Evolutionary conservation across 2,888 invertebrate species (phyloP), one percentile per base, ranked within the genome.

Genomic region (Drosophila koepferae): DNA sequence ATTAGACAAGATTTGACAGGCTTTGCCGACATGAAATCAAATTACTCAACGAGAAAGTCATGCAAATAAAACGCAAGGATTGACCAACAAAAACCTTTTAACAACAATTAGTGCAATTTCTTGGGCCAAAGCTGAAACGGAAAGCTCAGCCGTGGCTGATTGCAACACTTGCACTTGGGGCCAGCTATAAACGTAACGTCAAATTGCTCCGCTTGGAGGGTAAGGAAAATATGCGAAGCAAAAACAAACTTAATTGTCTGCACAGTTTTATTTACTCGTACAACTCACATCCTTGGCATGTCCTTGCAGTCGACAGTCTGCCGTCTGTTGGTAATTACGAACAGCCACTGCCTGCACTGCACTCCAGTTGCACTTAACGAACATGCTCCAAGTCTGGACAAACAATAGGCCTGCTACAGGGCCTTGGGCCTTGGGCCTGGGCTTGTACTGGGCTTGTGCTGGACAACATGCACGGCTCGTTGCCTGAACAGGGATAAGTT

Each of bases 231-330:
- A 87, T 79, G 76, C 58, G 56, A 56, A 65, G 49, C 69, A 67
- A 83, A 86, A 84, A 79, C 84, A 85, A 86, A 87, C 85, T 87
- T 80, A 86, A 86, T 87, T 86, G 86, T 86, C 86, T 86, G 86
- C 71, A 55, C 74, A 83, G 75, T 87, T 86, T 87, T 86, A 86
- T 86, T 86, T 86, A 87, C 84, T 84, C 68, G 46, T 53, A 51
- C 63, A 60, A 64, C 58, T 75, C 67, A 65, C 72, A 77, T 77
- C 77, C 77, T 77, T 71, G 59, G 74, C 65, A 82, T 82, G 80
- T 85, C 85, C 81, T 70, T 77, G 77, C 56, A 12, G 20, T 20
- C 44, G n/a, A 3, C 41, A 43, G 41, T 23, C 9, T 9, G 59
- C 67, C 69, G 49, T 81, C 72, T 83, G 81, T 72, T 86, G 80